A percentile compares a stretch with the other conserved stretches of the same genome.
phyloP scores from a whole-genome alignment of 2,113 vertebrate species.

The Galemys pyrenaicus region DNA sequence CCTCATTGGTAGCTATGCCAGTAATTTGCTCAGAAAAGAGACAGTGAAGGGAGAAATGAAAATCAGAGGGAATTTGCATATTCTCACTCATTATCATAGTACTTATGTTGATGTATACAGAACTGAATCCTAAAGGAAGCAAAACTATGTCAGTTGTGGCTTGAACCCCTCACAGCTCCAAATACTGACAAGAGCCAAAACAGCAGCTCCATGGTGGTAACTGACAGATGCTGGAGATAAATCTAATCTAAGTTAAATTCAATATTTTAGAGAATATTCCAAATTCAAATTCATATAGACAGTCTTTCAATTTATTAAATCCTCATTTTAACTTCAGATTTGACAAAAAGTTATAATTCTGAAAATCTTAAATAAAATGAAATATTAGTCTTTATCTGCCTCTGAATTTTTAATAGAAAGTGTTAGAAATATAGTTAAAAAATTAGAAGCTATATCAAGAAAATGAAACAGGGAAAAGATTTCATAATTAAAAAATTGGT shows the following conservation, averaged over 20 bases:
- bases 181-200: background rate
- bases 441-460: background rate
- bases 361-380: background rate
- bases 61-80: background rate
- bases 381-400: background rate
- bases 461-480: background rate
- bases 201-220: background rate
- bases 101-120: background rate
- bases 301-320: too few relatives aligned
- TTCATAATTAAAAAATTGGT: background rate
- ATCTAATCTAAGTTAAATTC: background rate
- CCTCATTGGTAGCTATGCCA: background rate
- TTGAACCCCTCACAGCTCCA: background rate
- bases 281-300: background rate
- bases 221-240: background rate
- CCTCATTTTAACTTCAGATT: background rate
- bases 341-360: background rate
- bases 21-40: background rate
- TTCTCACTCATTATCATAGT: background rate
- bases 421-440: background rate
- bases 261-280: background rate
- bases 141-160: background rate
- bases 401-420: background rate
- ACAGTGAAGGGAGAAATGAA: background rate
- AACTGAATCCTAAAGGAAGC: background rate